Evolutionary conservation across 2,797 vertebrate genomes (phyloP).

Genomic region (Silurus lanzhouensis): DNA sequence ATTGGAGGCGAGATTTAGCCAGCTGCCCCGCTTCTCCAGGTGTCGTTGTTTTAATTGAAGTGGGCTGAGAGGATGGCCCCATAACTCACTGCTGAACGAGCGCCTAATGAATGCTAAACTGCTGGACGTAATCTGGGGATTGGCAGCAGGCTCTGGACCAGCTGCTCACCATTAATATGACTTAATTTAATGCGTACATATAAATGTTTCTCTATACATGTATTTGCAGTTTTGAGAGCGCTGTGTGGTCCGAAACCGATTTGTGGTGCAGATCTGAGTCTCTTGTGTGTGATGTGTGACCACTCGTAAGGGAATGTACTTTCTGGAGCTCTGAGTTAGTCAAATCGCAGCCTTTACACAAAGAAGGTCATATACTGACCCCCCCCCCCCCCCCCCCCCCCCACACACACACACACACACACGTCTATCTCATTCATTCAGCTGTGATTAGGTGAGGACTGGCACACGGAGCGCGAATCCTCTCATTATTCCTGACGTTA

Average conservation of each 20-base stretch:
- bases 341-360: background rate
- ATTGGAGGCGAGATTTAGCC: conserved; percentile 39
- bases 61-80: conserved; percentile 62
- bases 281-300: background rate
- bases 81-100: conserved; percentile 67
- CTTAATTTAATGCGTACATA: conserved; percentile 40
- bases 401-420: too few species aligned
- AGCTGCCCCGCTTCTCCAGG: conserved; percentile 53
- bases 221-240: background rate
- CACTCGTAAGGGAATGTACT: background rate
- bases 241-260: conserved; percentile 11
- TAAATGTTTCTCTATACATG: conserved; percentile 11
- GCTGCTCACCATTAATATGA: conserved; percentile 63
- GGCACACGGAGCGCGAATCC: conserved; percentile 16
- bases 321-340: conserved; percentile 1
- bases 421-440: background rate
- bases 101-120: conserved; percentile 62
- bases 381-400: background rate
- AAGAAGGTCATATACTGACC: conserved; percentile 27
- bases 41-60: conserved; percentile 71
- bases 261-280: background rate
- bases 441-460: conserved; percentile 17
- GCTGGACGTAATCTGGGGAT: conserved; percentile 61
- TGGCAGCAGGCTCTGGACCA: conserved; percentile 65
- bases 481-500: conserved; percentile 51